phyloP scores from a whole-genome alignment of 23 tunicate genomes.

The Ciona savignyi region DNA sequence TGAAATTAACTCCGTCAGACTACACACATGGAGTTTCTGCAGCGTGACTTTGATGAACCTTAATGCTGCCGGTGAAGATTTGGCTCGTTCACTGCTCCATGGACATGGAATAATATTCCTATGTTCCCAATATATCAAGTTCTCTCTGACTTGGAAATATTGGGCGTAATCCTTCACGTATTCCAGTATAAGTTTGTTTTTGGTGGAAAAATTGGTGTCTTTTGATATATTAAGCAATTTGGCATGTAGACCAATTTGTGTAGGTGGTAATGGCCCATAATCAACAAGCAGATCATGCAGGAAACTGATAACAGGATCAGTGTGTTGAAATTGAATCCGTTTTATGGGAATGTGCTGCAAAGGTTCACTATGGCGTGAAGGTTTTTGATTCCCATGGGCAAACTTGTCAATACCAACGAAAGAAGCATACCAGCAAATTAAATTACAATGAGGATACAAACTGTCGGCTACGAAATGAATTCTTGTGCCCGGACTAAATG shows the following conservation, averaged over 20 bases:
- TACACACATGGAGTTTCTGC: background rate
- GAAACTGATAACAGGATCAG: background rate
- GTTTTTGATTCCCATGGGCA: background rate
- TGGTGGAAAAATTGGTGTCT: background rate
- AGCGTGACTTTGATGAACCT: background rate
- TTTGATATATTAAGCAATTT: background rate
- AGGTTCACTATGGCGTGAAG: background rate
- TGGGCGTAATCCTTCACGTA: background rate
- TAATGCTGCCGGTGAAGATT: background rate
- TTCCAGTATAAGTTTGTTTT: background rate
- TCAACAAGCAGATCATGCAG: background rate
- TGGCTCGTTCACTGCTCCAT: background rate
- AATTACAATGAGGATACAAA: too few species aligned
- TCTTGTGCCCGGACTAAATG: background rate
- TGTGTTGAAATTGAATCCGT: background rate
- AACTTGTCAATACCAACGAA: background rate
- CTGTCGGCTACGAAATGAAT: background rate
- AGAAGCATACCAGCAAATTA: background rate
- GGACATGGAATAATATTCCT: background rate
- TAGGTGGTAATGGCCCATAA: background rate
- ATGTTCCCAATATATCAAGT: background rate
- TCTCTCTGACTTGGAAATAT: background rate
- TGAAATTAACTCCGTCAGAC: background rate
- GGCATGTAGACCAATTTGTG: background rate
- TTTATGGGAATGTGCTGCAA: background rate